These are phyloP conservation scores for Naso thynnoides DNA, from an alignment of 2,797 vertebrate species.

Conservation along the genomic window DNA sequence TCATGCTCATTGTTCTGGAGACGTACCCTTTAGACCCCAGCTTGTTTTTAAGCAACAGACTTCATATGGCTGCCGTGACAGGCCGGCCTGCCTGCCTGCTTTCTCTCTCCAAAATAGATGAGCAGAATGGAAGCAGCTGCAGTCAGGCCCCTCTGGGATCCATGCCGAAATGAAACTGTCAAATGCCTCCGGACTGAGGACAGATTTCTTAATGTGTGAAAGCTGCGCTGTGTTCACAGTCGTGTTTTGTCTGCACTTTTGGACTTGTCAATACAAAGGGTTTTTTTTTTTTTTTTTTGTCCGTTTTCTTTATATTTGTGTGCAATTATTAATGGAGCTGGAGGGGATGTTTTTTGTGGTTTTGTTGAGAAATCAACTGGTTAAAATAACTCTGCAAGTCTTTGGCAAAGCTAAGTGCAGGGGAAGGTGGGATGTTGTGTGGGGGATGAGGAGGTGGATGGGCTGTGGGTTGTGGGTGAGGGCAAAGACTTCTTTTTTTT, in stretches of 20 bases:
- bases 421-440: conserved; percentile 26
- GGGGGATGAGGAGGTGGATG: conserved; percentile 46
- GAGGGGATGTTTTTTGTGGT: conserved; percentile 31
- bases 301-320: conserved; percentile 34
- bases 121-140: conserved; percentile 82
- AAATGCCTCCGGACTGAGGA: conserved; percentile 79
- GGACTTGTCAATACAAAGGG: conserved; percentile 64
- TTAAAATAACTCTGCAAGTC: conserved; percentile 65
- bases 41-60: conserved; percentile 68
- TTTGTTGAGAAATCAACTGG: conserved; percentile 65
- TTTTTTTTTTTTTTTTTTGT: conserved; percentile 11
- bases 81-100: conserved; percentile 56
- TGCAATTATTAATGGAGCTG: conserved; percentile 45
- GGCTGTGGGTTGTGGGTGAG: conserved; percentile 8
- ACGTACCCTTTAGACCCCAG: conserved; percentile 53
- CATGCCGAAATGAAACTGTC: conserved; percentile 79
- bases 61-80: conserved; percentile 67
- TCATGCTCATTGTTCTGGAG: conserved; percentile 49
- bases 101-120: conserved; percentile 74
- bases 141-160: conserved; percentile 76
- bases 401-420: conserved; percentile 55
- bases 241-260: conserved; percentile 81
- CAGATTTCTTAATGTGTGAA: conserved; percentile 84
- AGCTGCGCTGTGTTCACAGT: conserved; percentile 76
- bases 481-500: conserved; percentile 42